Evolutionary conservation across 2,888 invertebrate species (phyloP).

Genomic region (Gisinianus flammeolus): DNA sequence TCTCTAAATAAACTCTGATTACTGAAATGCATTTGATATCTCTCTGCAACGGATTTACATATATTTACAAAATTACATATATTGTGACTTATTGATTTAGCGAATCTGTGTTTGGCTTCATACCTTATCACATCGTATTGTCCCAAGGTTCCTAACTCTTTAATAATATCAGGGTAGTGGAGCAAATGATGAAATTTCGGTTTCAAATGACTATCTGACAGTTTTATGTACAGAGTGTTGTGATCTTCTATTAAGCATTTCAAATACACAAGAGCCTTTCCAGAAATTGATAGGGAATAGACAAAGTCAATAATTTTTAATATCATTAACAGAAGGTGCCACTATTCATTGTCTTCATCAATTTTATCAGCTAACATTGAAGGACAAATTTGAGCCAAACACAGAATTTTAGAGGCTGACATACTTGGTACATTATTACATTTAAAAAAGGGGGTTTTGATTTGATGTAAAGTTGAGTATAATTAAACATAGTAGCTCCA

Average conservation of each 20-base stretch:
- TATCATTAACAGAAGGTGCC: conserved; percentile 24
- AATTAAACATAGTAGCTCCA: too few species aligned
- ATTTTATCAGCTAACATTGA: conserved; percentile 28
- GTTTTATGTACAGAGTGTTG: background rate
- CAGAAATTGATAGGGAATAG: background rate
- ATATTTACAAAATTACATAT: conserved; percentile 42
- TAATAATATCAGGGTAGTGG: conserved; percentile 41
- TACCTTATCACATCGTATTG: conserved; percentile 38
- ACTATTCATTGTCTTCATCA: background rate
- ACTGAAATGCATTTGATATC: too few species aligned
- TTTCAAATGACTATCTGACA: conserved; percentile 27
- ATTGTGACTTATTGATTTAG: conserved; percentile 32
- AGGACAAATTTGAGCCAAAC: conserved; percentile 23
- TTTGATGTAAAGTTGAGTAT: too few species aligned
- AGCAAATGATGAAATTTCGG: conserved; percentile 46
- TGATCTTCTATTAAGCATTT: background rate
- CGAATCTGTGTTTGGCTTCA: conserved; percentile 47
- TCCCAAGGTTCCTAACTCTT: conserved; percentile 38
- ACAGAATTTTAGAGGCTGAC: conserved; percentile 28
- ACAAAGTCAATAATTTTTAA: background rate
- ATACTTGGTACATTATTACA: background rate
- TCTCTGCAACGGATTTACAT: conserved; percentile 33
- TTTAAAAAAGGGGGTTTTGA: background rate
- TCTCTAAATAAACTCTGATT: too few species aligned
- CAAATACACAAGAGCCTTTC: background rate